Percentiles rank a stretch among this genome's conserved stretches.
Conservation (phyloP, 2,797 vertebrate genomes). For the Bradypodion pumilum region DNA sequence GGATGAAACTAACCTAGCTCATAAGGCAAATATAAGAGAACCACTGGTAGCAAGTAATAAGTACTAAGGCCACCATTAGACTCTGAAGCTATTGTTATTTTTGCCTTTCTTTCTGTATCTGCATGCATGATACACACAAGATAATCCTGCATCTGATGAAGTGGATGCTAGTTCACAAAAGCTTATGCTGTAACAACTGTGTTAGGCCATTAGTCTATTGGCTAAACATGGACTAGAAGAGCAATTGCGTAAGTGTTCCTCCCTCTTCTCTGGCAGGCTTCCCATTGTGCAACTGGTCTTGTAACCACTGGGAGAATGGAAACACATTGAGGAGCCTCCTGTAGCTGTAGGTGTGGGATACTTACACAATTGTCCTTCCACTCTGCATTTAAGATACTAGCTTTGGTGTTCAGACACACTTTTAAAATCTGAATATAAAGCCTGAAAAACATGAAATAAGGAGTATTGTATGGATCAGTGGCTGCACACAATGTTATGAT, state of each 20-base stretch:
- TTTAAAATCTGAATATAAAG: neutral
- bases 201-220: neutral
- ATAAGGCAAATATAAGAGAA: accelerated
- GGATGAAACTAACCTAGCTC: accelerated
- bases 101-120: neutral
- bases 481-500: neutral
- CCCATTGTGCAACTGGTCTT: no score
- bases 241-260: no score
- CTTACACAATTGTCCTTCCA: no score
- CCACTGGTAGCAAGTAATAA: accelerated
- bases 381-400: neutral
- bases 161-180: neutral
- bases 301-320: no score
- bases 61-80: no score
- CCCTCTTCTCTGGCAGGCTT: no score
- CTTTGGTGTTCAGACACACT: neutral
- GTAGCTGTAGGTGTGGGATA: no score
- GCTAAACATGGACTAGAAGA: no score
- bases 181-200: neutral
- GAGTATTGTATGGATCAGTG: neutral
- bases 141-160: neutral
- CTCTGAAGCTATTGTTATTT: neutral
- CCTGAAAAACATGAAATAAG: accelerated
- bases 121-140: neutral
- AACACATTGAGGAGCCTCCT: no score